Evolutionary conservation across 2,888 invertebrate species (phyloP), one percentile per base, ranked within the genome.

Genomic region (Megastigmus dorsalis): DNA sequence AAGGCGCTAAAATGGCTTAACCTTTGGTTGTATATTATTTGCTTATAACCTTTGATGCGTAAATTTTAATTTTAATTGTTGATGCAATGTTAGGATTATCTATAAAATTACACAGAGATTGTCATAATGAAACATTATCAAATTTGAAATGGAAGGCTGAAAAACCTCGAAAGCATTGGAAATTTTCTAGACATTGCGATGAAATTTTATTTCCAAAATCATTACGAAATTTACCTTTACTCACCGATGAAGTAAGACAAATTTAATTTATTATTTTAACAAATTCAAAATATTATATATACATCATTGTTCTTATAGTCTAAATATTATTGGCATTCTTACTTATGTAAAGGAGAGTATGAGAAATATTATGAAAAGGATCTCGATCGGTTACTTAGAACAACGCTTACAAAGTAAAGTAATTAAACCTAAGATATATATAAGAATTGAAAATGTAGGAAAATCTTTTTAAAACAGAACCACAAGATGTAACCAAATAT

Each of bases 261-360:
- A 2, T 20, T n/a, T n/a, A n/a, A n/a, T 38, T 52, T 13, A 7
- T 23, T n/a, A 33, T 20, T 2, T 30, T 23, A 30, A 26, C 38
- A 28, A 13, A 13, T n/a, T n/a, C 4, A 13, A 52, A n/a, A 15
- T 20, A 20, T 48, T 20, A 18, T 48, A 20, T 5, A 20, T 28
- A 52, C 28, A 28, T 52, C 9, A 26, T 20, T 13, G 7, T 48
- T 52, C 66, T 6, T 18, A 20, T 10, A 73, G 73, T 15, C 41
- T 9, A 73, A 54, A 48, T 54, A 48, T 36, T 67, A 73, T 52
- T 73, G 66, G 66, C 54, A 73, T 5, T 10, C 26, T 2, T 73
- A 60, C 28, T 20, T 26, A 4, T 13, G 60, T 0, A 57, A 54
- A 23, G 36, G 38, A 57, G 41, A 38, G 10, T 45, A 23, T 33